A percentile compares a stretch with the other conserved stretches of the same genome.
Evolutionary conservation across 2,113 vertebrate genomes (phyloP).

Genomic region (Tenebrosternarchus preto): DNA sequence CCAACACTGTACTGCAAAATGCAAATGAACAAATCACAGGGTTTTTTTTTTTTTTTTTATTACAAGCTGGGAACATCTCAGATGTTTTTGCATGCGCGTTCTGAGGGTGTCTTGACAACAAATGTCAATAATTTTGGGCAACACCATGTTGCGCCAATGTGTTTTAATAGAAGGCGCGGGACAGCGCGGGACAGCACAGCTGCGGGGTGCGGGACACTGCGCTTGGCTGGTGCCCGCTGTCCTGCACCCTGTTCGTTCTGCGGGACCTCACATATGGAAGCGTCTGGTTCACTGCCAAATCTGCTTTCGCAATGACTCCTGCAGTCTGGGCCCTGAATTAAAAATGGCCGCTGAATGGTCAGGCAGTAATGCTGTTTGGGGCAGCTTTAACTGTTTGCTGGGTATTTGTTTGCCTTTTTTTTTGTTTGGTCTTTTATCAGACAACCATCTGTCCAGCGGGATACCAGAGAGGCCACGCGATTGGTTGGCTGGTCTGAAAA

Average conservation of each 20-base stretch:
- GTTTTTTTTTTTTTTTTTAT: too few species aligned
- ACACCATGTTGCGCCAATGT: too few species aligned
- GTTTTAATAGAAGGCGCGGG: too few species aligned
- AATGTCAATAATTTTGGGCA: too few species aligned
- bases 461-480: constrained; percentile 69
- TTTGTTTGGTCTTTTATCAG: constrained; percentile 68
- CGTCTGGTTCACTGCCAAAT: background rate
- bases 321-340: background rate
- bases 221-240: too few species aligned
- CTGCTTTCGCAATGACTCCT: background rate
- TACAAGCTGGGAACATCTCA: too few species aligned
- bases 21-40: too few species aligned
- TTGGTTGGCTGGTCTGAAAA: constrained; percentile 72
- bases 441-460: constrained; percentile 76
- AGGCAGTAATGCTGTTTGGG: background rate
- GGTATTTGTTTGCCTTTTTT: constrained; percentile 59
- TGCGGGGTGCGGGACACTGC: too few species aligned
- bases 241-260: background rate
- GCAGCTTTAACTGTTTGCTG: constrained; percentile 20
- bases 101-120: too few species aligned
- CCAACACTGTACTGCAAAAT: too few species aligned
- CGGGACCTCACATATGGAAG: background rate
- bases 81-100: background rate
- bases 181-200: too few species aligned
- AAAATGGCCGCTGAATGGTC: background rate